These are phyloP conservation scores for Scylla paramamosain DNA, from an alignment of 1,140 invertebrate species.

Conservation along the genomic window DNA sequence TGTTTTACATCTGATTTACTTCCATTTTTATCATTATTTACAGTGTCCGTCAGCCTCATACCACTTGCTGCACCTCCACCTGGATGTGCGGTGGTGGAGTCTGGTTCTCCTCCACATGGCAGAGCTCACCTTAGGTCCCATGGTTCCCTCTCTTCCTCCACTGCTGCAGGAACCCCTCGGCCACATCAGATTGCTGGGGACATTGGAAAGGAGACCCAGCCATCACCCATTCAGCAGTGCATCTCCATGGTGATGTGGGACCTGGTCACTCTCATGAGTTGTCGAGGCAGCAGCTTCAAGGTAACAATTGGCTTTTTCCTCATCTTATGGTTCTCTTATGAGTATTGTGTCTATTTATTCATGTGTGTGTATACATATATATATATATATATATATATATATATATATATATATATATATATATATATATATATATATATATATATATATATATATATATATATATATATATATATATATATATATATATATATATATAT, in stretches of 20 bases:
- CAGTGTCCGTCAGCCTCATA: slow-evolving; percentile 78
- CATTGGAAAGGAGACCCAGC: slow-evolving; percentile 49
- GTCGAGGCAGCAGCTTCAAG: slow-evolving; percentile 31
- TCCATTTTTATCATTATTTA: background rate
- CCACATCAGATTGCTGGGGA: background rate
- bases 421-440: no score
- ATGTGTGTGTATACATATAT: no score
- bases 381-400: no score
- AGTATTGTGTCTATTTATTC: background rate
- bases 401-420: no score
- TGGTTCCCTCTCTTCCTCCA: background rate
- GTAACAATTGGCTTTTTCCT: background rate
- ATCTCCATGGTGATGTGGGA: slow-evolving; percentile 73
- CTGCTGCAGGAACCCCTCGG: slow-evolving; percentile 53
- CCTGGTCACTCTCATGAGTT: slow-evolving; percentile 61
- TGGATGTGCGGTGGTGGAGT: slow-evolving; percentile 79
- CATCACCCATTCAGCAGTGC: slow-evolving; percentile 60
- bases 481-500: no score
- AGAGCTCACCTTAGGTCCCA: slow-evolving; percentile 46
- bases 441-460: no score
- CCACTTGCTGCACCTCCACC: slow-evolving; percentile 78
- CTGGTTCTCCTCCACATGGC: slow-evolving; percentile 73
- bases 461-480: no score
- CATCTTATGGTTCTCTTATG: background rate
- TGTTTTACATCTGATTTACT: background rate